These are phyloP conservation scores for Spilarctia lutea DNA, from an alignment of 2,888 invertebrate species.

Conservation along the genomic window DNA sequence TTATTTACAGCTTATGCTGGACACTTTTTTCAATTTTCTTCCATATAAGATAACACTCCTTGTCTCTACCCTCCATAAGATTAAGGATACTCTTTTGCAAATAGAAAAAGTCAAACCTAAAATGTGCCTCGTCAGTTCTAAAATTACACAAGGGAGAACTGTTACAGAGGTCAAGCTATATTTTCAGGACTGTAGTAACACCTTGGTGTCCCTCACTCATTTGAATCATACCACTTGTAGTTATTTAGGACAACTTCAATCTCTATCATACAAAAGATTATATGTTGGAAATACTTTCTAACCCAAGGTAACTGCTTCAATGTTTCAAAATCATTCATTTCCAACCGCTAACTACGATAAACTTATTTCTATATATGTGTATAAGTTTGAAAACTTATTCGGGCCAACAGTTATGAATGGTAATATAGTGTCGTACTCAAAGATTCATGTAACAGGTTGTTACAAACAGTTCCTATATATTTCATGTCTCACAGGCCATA, in stretches of 20 bases:
- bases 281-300: background rate
- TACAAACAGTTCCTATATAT: slow-evolving; percentile 51
- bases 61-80: too few species aligned
- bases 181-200: too few species aligned
- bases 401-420: slow-evolving; percentile 33
- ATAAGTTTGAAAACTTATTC: background rate
- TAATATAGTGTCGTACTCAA: slow-evolving; percentile 38
- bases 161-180: too few species aligned
- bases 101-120: too few species aligned
- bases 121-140: too few species aligned
- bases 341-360: background rate
- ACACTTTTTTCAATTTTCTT: too few species aligned
- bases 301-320: background rate
- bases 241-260: background rate
- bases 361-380: background rate
- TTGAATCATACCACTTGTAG: background rate
- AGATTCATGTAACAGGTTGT: slow-evolving; percentile 58
- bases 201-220: background rate
- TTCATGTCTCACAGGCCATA: slow-evolving; percentile 56
- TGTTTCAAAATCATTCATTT: background rate
- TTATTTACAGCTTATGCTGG: too few species aligned
- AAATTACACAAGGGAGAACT: too few species aligned
- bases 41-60: too few species aligned
- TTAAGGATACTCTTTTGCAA: too few species aligned
- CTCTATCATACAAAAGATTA: background rate